Percentiles rank a stretch among this genome's conserved stretches.
These are phyloP conservation scores for Paraescarpia echinospica DNA, from an alignment of 1,140 invertebrate genomes.

Conservation along the genomic window DNA sequence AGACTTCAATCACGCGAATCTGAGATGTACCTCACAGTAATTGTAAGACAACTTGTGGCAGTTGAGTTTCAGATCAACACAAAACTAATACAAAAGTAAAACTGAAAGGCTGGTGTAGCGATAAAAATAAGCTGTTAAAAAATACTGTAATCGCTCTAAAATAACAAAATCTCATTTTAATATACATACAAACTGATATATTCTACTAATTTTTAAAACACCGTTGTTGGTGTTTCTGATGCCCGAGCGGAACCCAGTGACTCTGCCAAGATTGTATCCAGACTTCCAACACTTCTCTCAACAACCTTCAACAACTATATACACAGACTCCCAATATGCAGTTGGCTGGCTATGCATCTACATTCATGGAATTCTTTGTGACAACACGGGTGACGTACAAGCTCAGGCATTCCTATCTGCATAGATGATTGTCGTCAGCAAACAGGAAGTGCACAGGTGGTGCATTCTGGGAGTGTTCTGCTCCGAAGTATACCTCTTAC, in stretches of 20 bases:
- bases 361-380: not conserved
- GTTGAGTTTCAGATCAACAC: not conserved
- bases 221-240: not conserved
- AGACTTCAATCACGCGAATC: not conserved
- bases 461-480: not conserved
- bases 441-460: not conserved
- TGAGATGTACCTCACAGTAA: not conserved
- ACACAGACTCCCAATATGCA: not conserved
- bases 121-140: not conserved
- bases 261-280: not conserved
- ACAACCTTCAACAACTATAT: not conserved
- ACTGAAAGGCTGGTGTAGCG: not conserved
- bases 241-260: too few species aligned
- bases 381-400: not conserved
- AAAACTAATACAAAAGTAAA: not conserved
- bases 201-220: not conserved
- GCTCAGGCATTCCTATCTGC: not conserved
- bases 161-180: not conserved
- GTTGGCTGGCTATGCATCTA: not conserved
- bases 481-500: not conserved
- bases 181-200: constrained; percentile 2
- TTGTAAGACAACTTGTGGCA: too few species aligned
- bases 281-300: not conserved
- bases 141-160: not conserved
- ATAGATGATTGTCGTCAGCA: not conserved